Evolutionary conservation across 1,140 invertebrate genomes (phyloP), one percentile per base, ranked within the genome.

Genomic region (Hesperophylax magnus): DNA sequence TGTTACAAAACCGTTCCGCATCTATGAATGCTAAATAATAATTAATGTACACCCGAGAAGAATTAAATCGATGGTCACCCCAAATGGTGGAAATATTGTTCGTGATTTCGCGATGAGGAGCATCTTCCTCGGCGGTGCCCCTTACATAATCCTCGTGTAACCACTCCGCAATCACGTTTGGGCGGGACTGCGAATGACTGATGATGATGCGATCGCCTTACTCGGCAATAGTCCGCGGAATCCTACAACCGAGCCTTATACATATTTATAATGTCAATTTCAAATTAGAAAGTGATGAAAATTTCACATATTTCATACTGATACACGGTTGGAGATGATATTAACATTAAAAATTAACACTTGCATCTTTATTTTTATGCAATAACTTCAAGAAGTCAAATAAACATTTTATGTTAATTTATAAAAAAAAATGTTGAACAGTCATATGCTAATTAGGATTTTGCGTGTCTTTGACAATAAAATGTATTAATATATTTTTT

Each of bases 111-210:
- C 71, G 71, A 75, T 58, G 52, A 56, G 54, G 54, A 75, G 31
- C 71, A 75, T 75, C 71, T 75, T 75, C 71, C 22, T n/a, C 52
- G 71, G 18, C 52, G 52, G 52, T 54, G 52, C 11, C 71, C 71
- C 71, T 75, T 75, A 75, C 56, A 53, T 75, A 75, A 75, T 20
- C 71, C 71, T 56, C 52, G 71, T 75, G 71, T 75, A 75, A 75
- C 71, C 71, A 75, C 31, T 47, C 54, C 27, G 53, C 71, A 58
- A 75, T 75, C 71, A 75, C 71, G 71, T 58, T 75, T 75, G 71
- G 71, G 71, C 71, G 71, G 71, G 52, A 75, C 71, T 27, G 52
- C 22, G 5, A 39, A 75, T 75, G 52, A 58, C 71, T 58, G 71
- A 75, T 75, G 52, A 18, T 75, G 71, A 75, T 54, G 22, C 53